Base-by-base conservation (phyloP, 2,797 vertebrate species). In the Coregonus sp. region DNA sequence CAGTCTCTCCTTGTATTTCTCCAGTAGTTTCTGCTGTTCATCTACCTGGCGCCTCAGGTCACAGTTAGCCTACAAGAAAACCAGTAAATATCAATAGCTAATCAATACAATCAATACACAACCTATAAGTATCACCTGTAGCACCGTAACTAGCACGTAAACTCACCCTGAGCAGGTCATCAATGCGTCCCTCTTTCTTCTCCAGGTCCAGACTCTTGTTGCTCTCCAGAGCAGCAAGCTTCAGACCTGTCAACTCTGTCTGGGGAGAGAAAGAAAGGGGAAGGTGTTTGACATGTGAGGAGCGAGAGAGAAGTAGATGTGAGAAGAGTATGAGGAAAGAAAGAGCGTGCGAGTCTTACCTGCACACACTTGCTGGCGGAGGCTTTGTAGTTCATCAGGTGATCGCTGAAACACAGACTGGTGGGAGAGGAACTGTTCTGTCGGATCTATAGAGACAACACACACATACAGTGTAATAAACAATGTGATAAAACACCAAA, bases 181-280 rank as follows among this genome's bases (percentile, higher is more conserved):
- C 98, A 93, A 99, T 99, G 85, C 98, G 95, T 78, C 98, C 98
- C 92, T 99, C 98, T 87, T 99, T 99, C 90, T 99, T 99, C 92
- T 99, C 98, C 93, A 99, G 92, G 90, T 99, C 98, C 90, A 98
- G 95, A 92, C 97, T 98, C 94, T 99, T 99, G 95, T 98, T 99
- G 96, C 95, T 99, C 95, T 99, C 98, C 90, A 99, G 95, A 83
- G 97, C 97, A 88, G 97, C 97, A 73, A 99, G 95, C 92, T 99
- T 99, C 89, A 97, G 91, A 89, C 97, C 97, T 15, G 98, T 99
- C 88, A 99, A 93, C 92, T 99, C 98, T 81, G 98, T 99, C 98
- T 99, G 87, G 59, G 59, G 11, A 76, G 0, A 70, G 18, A 75
- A 75, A 35, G 4, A 25, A 61, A 20, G 29, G 15, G 82, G 63